Conservation (phyloP, 2,113 vertebrate species). For the Dasyurus viverrinus region DNA sequence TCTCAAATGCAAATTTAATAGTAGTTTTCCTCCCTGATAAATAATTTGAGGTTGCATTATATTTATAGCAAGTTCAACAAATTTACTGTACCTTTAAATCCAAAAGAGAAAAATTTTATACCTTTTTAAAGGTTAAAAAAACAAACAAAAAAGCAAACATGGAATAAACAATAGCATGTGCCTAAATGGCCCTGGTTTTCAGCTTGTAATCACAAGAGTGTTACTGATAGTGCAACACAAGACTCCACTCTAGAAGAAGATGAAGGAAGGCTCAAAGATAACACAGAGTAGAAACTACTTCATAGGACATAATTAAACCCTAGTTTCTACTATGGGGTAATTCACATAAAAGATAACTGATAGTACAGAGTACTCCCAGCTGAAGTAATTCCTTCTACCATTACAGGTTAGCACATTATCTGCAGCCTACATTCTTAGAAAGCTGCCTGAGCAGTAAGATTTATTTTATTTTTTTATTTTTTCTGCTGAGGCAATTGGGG, state of each 20-base stretch:
- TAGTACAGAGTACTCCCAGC: neutral
- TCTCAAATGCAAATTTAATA: neutral
- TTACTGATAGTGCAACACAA: neutral
- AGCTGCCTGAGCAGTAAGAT: neutral
- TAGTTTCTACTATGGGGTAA: neutral
- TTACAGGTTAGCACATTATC: neutral
- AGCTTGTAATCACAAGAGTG: neutral
- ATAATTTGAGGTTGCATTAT: neutral
- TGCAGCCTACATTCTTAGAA: neutral
- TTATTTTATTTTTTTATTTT: neutral
- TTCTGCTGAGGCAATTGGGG: too few relatives aligned
- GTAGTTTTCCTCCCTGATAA: neutral
- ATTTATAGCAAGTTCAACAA: neutral
- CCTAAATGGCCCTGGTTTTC: neutral
- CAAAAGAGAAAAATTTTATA: neutral
- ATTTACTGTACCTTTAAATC: neutral
- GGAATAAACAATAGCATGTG: neutral
- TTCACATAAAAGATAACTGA: neutral
- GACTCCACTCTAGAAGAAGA: neutral
- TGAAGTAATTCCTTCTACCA: neutral
- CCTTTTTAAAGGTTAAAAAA: neutral
- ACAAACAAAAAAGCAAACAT: neutral
- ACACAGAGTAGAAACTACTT: neutral
- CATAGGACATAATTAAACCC: neutral
- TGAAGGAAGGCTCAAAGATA: neutral